These are phyloP conservation scores for Hydraecia micacea DNA, from an alignment of 2,888 invertebrate species.

Conservation along the genomic window DNA sequence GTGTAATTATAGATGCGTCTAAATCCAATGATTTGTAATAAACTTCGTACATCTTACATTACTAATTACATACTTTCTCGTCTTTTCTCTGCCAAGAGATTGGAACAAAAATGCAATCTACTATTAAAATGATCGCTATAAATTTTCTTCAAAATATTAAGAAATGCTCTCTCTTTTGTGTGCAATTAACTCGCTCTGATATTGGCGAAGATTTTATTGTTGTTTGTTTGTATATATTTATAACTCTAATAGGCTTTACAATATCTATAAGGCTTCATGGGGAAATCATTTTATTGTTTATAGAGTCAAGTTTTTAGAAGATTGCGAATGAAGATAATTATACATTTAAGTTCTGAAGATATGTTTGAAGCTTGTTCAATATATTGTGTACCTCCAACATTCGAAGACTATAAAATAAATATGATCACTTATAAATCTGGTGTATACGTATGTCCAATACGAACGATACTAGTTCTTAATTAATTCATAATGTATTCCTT, in stretches of 20 bases:
- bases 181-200: slow-evolving; percentile 24
- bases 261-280: not conserved
- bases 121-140: slow-evolving; percentile 78
- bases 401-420: not conserved
- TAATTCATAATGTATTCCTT: slow-evolving; percentile 37
- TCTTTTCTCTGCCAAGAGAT: slow-evolving; percentile 70
- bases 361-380: not conserved
- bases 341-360: not conserved
- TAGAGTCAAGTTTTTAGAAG: not conserved
- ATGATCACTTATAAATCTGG: not conserved
- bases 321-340: not conserved
- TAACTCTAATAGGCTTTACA: not conserved
- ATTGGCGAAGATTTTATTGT: slow-evolving; percentile 35
- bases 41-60: slow-evolving; percentile 68
- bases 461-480: slow-evolving; percentile 31
- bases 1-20: slow-evolving; percentile 60
- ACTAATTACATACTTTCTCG: slow-evolving; percentile 80
- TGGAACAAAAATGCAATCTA: slow-evolving; percentile 66
- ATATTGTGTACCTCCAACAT: not conserved
- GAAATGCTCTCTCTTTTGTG: slow-evolving; percentile 52
- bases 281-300: not conserved
- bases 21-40: slow-evolving; percentile 68
- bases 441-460: slow-evolving; percentile 2
- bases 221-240: slow-evolving; percentile 22
- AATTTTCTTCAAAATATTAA: slow-evolving; percentile 71